Evolutionary conservation across 2,113 vertebrate species (phyloP), one percentile per base, ranked within the genome.

Genomic region (Periophthalmus modestus): DNA sequence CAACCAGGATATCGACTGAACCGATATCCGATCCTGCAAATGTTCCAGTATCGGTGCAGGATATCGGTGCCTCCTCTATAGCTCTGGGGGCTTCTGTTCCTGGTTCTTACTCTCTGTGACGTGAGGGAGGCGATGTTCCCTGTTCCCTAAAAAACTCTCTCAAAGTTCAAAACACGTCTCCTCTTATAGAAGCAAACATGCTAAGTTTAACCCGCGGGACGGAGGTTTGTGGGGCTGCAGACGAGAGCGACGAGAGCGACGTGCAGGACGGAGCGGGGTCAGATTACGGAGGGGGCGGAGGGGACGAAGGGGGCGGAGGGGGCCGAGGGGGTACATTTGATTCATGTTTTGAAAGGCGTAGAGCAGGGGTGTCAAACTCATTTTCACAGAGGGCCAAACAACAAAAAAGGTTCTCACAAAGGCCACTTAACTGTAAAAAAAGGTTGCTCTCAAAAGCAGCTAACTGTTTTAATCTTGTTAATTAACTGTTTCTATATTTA

Each of bases 121-220:
- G 7, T 67, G 14, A 68, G 28, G 50, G 13, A 59, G 1, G 19
- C 14, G 34, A 36, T 2, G 16, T 46, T 36, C 10, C 19, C 28
- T 59, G 21, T 36, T 65, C 10, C 36, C 76, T 67, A 67, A 63
- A 65, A 13, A 12, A 59, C 57, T 14, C 14, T 16, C 16, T 52
- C 50, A 52, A 52, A 59, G 18, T 73, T 80, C 52, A 86, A 79
- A 82, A 68, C 54, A 57, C 21, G 4, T 5, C 5, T 34, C 4
- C 28, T 57, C 21, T 28, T 43, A 43, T n/a, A 57, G 16, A 47
- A 52, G 75, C 63, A 71, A 75, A 81, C 79, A 46, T 33, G 80
- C 83, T 87, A 82, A 85, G 89, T 83, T 80, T 82, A 88, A 77
- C 72, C 75, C 1, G 39, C 10, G 33, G n/a, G 46, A 48, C 10